Conservation (phyloP, 2,113 vertebrate genomes). For the Ibidorhyncha struthersii region DNA sequence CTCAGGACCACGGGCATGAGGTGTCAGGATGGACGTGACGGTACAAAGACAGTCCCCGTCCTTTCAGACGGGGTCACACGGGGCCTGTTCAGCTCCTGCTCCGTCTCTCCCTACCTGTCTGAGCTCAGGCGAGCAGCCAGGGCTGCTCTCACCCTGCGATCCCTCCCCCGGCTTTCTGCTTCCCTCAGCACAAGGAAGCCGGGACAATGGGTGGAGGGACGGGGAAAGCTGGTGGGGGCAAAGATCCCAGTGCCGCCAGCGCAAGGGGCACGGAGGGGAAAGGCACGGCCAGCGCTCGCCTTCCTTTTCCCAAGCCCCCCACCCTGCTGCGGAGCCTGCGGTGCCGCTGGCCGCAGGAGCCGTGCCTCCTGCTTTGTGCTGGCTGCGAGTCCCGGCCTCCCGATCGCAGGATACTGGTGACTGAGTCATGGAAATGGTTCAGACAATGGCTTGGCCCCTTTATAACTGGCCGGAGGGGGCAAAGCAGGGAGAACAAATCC, state of each 20-base stretch:
- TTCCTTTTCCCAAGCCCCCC: slow-evolving; percentile 44
- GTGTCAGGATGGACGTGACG: background rate
- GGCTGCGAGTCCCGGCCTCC: background rate
- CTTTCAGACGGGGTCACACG: fast-evolving
- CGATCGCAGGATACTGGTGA: slow-evolving; percentile 24
- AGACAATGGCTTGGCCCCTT: slow-evolving; percentile 68
- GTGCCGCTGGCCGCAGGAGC: background rate
- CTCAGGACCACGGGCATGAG: fast-evolving
- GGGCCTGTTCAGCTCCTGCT: background rate
- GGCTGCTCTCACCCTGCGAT: fast-evolving
- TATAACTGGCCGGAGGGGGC: slow-evolving; percentile 58
- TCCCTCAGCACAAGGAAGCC: background rate
- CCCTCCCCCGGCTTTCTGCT: fast-evolving
- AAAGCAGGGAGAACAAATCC: slow-evolving; percentile 48
- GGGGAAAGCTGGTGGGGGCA: background rate
- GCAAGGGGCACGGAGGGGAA: background rate
- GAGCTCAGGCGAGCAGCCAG: background rate
- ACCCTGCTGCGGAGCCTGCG: background rate
- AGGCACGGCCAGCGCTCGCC: background rate
- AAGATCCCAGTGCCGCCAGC: background rate
- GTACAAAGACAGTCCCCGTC: background rate
- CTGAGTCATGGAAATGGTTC: slow-evolving; percentile 65
- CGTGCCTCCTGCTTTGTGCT: background rate
- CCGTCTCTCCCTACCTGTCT: background rate
- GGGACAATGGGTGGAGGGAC: slow-evolving; percentile 12